phyloP scores from a whole-genome alignment of 2,797 vertebrate species.

The Sebastes taczanowskii region DNA sequence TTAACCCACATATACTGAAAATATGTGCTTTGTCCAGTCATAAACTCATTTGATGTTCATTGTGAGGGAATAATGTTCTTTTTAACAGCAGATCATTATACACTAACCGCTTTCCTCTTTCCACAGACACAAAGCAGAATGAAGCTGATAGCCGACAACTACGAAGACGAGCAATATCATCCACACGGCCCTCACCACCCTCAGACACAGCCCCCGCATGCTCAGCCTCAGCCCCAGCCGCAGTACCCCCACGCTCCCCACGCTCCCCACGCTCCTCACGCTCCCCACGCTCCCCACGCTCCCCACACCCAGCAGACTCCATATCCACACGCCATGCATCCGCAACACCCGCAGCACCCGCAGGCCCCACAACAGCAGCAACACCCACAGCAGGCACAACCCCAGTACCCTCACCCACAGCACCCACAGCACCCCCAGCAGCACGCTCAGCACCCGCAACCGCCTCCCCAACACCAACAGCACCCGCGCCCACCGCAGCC shows the following conservation, averaged over 20 bases:
- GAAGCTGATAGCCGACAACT: conserved; percentile 97
- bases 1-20: neutral
- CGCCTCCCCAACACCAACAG: conserved; percentile 74
- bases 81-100: neutral
- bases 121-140: conserved; percentile 95
- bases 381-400: conserved; percentile 71
- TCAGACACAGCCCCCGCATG: conserved; percentile 73
- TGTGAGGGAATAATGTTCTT: neutral
- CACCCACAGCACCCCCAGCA: conserved; percentile 56
- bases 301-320: conserved; percentile 74
- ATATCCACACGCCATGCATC: conserved; percentile 59
- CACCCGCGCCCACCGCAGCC: conserved; percentile 85
- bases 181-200: conserved; percentile 77
- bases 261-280: conserved; percentile 31
- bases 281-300: conserved; percentile 79
- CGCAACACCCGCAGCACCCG: conserved; percentile 61
- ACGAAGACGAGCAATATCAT: conserved; percentile 90
- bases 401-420: conserved; percentile 69
- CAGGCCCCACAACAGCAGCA: conserved; percentile 57
- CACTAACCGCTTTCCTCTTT: neutral
- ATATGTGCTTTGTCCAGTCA: neutral
- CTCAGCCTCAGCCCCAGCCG: conserved; percentile 76
- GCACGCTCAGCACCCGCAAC: conserved; percentile 70
- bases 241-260: conserved; percentile 54
- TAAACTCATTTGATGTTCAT: neutral